These are phyloP conservation scores for Pogoniulus pusillus DNA, from an alignment of 2,797 vertebrate species.

Conservation along the genomic window DNA sequence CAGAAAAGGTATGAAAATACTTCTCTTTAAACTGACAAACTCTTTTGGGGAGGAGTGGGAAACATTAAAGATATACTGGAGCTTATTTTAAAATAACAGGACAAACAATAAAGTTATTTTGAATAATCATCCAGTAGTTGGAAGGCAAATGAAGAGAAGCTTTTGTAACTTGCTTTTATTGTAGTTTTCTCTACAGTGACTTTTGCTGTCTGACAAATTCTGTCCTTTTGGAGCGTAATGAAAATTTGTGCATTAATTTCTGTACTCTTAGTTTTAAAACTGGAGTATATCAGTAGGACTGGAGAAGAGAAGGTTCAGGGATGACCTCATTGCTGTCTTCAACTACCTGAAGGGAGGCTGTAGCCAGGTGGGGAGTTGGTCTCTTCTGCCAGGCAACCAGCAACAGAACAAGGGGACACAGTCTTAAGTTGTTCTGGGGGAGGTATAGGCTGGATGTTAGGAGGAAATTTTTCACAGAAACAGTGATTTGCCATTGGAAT, in stretches of 20 bases:
- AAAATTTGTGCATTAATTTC: not conserved
- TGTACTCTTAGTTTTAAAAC: not conserved
- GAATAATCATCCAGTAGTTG: not conserved
- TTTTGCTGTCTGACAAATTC: not conserved
- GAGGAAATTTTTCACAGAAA: too few relatives aligned
- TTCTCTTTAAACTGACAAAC: slow-evolving; percentile 70
- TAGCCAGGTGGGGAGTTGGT: too few relatives aligned
- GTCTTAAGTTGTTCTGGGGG: too few relatives aligned
- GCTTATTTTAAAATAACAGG: slow-evolving; percentile 22
- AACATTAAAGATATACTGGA: slow-evolving; percentile 29
- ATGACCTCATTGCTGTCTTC: too few relatives aligned
- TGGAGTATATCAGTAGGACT: not conserved
- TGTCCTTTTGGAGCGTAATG: not conserved
- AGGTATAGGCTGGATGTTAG: too few relatives aligned
- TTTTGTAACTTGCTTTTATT: not conserved
- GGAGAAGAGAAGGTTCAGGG: too few relatives aligned
- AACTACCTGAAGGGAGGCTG: too few relatives aligned
- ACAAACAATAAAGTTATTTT: not conserved
- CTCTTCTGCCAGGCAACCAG: too few relatives aligned
- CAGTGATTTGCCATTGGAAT: too few relatives aligned
- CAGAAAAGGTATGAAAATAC: slow-evolving; percentile 69
- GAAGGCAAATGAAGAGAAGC: not conserved
- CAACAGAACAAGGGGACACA: too few relatives aligned
- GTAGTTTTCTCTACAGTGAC: not conserved
- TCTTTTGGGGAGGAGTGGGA: not conserved